phyloP scores from a whole-genome alignment of 2,113 vertebrate genomes.

The Hippocampus comes region DNA sequence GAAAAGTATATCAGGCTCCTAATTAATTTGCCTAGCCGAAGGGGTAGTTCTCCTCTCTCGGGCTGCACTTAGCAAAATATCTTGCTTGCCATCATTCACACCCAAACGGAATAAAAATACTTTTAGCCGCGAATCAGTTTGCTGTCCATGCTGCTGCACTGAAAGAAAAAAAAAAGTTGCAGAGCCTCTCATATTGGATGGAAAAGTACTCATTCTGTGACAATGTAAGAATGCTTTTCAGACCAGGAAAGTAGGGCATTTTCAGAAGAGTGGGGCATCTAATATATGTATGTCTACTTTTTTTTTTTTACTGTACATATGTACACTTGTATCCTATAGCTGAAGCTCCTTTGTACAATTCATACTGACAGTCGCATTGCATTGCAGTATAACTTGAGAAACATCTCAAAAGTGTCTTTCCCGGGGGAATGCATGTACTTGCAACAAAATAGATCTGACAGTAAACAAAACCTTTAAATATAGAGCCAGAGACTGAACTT shows the following conservation, averaged over 20 bases:
- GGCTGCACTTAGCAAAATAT: background rate
- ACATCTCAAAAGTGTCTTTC: background rate
- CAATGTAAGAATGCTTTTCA: background rate
- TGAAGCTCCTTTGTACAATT: background rate
- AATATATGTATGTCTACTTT: background rate
- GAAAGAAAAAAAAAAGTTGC: background rate
- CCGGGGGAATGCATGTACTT: conserved; percentile 21
- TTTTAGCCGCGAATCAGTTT: background rate
- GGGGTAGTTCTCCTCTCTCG: background rate
- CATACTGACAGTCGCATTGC: background rate
- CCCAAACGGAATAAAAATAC: background rate
- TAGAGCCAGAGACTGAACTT: conserved; percentile 17
- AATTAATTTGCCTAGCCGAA: background rate
- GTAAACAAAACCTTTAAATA: conserved; percentile 28
- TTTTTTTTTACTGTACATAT: background rate
- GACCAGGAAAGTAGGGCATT: background rate
- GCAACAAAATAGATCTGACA: conserved; percentile 28
- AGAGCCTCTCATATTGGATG: background rate
- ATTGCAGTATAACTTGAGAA: background rate
- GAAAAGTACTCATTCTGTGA: background rate
- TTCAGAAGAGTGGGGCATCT: background rate
- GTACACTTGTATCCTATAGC: background rate
- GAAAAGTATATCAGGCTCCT: background rate
- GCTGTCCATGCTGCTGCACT: background rate
- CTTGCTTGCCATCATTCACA: background rate